Conservation (phyloP, 2,797 vertebrate species). For the Helostoma temminkii region DNA sequence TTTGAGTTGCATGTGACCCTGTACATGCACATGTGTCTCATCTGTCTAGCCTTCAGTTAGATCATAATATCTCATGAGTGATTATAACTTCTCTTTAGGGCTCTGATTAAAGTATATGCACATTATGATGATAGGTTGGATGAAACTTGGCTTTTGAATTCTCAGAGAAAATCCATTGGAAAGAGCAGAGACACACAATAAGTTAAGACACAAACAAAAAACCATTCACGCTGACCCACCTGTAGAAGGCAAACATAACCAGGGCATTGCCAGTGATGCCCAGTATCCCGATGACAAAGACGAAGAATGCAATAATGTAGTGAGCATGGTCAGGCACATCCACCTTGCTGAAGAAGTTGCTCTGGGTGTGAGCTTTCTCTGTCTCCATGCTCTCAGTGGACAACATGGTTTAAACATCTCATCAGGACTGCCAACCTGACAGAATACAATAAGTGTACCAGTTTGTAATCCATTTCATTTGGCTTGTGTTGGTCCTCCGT, state of each 20-base stretch:
- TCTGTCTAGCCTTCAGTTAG: background rate
- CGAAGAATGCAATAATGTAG: constrained; percentile 79
- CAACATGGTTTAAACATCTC: constrained; percentile 69
- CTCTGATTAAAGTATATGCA: constrained; percentile 3
- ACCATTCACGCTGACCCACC: constrained; percentile 61
- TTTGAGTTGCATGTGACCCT: too few species aligned
- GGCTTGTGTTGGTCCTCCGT: constrained; percentile 41
- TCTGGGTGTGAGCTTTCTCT: constrained; percentile 66
- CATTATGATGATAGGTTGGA: too few species aligned
- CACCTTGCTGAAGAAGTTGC: constrained; percentile 75
- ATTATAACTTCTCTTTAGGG: constrained; percentile 4
- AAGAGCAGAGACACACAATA: background rate
- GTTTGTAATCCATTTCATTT: constrained; percentile 32
- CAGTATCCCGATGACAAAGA: constrained; percentile 79
- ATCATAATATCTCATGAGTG: background rate
- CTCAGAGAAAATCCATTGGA: background rate
- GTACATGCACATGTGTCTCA: background rate
- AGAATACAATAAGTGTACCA: constrained; percentile 18
- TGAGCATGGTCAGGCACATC: constrained; percentile 83
- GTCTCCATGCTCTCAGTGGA: constrained; percentile 79
- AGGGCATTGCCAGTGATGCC: constrained; percentile 81
- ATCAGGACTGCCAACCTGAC: constrained; percentile 44
- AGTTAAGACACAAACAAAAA: constrained; percentile 5
- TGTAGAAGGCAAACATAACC: constrained; percentile 85
- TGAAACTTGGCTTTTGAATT: too few species aligned